Base-by-base conservation (phyloP, 1,140 invertebrate genomes). In the Trichoplusia ni region DNA sequence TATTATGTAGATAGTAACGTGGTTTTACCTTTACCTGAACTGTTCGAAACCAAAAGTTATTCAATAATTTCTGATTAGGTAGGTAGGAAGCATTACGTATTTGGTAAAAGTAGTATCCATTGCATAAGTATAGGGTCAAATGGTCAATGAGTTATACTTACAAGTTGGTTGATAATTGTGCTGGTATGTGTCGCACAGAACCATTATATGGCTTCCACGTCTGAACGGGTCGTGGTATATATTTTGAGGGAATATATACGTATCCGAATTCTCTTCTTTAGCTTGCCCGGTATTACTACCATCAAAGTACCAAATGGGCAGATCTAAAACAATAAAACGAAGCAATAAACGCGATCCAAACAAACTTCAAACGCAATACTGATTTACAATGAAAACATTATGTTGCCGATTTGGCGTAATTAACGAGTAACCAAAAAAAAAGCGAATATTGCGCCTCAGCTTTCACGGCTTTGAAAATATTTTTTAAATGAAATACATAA, bases 291-390 rank as follows among this genome's bases (percentile, higher is more conserved):
- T 96, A 4, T 95, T 96, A 77, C 96, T 98, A n/a, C 98, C 98
- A 89, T 99, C 98, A 81, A 96, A 99, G 73, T 98, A 98, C 98
- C 98, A 99, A 8, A 95, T 92, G 0, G 98, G 98, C 40, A 98
- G 91, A 71, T 99, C 98, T 91, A 70, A 29, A 7, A 11, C 58
- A 58, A 40, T 66, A 53, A 64, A 64, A 38, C 19, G 0, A 9
- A 13, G 19, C 47, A 29, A 58, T 56, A 58, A 47, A 64, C 16
- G 33, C 19, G 31, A 49, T 38, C 38, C 25, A 40, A 16, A 25
- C 35, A 54, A 11, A 38, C 51, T 54, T 54, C 38, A 35, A 54
- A 37, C 51, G 25, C 27, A 13, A 14, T 1, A 47, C n/a, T 23
- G 11, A n/a, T n/a, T n/a, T n/a, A n/a, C n/a, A n/a, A n/a, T n/a